These are phyloP conservation scores for Anoncus sp. DNA, from an alignment of 2,888 invertebrate genomes.

Conservation along the genomic window DNA sequence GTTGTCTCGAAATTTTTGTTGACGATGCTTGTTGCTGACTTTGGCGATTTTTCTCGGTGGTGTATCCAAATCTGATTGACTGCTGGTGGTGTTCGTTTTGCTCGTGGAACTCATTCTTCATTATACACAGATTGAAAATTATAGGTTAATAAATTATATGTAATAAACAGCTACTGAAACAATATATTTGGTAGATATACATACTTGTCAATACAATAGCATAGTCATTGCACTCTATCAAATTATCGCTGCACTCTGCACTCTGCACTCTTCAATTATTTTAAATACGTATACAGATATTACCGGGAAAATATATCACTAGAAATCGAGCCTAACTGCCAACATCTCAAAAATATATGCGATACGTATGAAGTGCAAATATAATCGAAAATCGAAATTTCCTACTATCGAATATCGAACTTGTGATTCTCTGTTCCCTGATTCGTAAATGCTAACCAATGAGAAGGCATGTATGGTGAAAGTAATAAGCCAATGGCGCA, in stretches of 20 bases:
- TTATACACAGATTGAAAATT: constrained; percentile 27
- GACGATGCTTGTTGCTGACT: constrained; percentile 11
- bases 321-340: too few relatives aligned
- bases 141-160: constrained; percentile 24
- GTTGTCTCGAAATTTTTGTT: constrained; percentile 16
- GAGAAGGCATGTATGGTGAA: too few relatives aligned
- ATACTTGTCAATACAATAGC: constrained; percentile 27
- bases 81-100: not conserved
- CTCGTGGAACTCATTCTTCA: constrained; percentile 26
- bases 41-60: constrained; percentile 14
- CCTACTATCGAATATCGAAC: too few relatives aligned
- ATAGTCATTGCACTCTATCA: constrained; percentile 7
- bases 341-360: too few relatives aligned
- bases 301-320: too few relatives aligned
- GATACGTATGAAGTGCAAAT: too few relatives aligned
- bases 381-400: too few relatives aligned
- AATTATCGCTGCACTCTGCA: constrained; percentile 32
- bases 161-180: constrained; percentile 23
- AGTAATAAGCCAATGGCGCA: too few relatives aligned
- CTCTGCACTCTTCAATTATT: constrained; percentile 31
- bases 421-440: too few relatives aligned
- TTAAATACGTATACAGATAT: constrained; percentile 10
- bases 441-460: too few relatives aligned
- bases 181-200: constrained; percentile 33
- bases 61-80: constrained; percentile 25